These are phyloP conservation scores for Rhyacophila brunnea DNA, from an alignment of 1,140 invertebrate genomes.

Conservation along the genomic window DNA sequence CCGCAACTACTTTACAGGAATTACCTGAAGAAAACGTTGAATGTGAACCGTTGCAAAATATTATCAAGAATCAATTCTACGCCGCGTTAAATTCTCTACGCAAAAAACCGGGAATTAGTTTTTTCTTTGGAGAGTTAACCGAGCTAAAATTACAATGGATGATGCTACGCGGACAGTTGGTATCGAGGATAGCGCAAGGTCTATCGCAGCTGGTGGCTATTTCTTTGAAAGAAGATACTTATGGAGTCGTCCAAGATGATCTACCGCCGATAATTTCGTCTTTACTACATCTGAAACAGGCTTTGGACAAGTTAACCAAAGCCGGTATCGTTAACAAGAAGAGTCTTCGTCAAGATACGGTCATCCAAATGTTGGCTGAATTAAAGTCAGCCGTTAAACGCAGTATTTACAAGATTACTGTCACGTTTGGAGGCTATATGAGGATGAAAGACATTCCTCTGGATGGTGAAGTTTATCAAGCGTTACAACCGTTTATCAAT, in stretches of 20 bases:
- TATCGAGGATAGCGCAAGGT: slow-evolving; percentile 70
- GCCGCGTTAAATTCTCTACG: slow-evolving; percentile 44
- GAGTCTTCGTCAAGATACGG: slow-evolving; percentile 58
- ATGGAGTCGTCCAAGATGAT: slow-evolving; percentile 78
- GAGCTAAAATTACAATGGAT: slow-evolving; percentile 64
- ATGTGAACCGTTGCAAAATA: slow-evolving; percentile 40
- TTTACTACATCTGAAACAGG: slow-evolving; percentile 65
- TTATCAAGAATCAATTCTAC: slow-evolving; percentile 44
- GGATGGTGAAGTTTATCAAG: slow-evolving; percentile 49
- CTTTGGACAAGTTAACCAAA: slow-evolving; percentile 70
- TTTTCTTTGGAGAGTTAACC: slow-evolving; percentile 68
- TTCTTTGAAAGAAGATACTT: slow-evolving; percentile 73
- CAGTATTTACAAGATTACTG: slow-evolving; percentile 72
- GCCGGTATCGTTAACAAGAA: slow-evolving; percentile 61
- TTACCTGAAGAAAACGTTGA: slow-evolving; percentile 9
- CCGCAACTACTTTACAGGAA: slow-evolving; percentile 8
- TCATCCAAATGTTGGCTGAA: slow-evolving; percentile 60
- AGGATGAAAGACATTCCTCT: slow-evolving; percentile 62
- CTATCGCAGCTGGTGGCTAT: slow-evolving; percentile 64
- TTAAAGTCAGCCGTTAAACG: slow-evolving; percentile 64
- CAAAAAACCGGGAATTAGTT: slow-evolving; percentile 63
- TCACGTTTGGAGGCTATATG: slow-evolving; percentile 67
- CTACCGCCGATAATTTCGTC: slow-evolving; percentile 65
- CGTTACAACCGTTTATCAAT: slow-evolving; percentile 52
- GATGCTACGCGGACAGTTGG: slow-evolving; percentile 63